Conservation (phyloP, 2,797 vertebrate genomes). For the Cyclura pinguis region DNA sequence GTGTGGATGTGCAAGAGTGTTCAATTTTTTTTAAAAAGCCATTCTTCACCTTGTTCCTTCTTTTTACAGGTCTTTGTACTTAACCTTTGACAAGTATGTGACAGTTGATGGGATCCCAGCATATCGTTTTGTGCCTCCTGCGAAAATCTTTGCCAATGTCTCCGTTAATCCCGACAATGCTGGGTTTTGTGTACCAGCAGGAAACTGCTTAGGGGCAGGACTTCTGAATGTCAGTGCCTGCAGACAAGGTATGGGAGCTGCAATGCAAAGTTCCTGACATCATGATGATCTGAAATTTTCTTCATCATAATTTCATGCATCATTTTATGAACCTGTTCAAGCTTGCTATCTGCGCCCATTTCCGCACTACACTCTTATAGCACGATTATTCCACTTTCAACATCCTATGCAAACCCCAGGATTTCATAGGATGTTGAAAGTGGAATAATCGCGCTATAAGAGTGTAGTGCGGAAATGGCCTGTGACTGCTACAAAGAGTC, state of each 20-base stretch:
- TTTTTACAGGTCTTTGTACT: slow-evolving; percentile 87
- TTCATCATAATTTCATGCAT: too few relatives aligned
- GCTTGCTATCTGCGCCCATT: too few relatives aligned
- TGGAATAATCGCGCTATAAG: too few relatives aligned
- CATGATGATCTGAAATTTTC: neutral
- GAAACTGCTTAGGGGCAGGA: slow-evolving; percentile 90
- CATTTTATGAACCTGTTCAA: neutral
- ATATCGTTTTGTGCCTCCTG: slow-evolving; percentile 88
- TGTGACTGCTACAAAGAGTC: neutral
- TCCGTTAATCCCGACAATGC: slow-evolving; percentile 88
- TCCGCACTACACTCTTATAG: too few relatives aligned
- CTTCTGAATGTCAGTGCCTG: slow-evolving; percentile 91
- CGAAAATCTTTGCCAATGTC: slow-evolving; percentile 86
- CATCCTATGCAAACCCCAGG: too few relatives aligned
- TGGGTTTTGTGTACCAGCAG: slow-evolving; percentile 91
- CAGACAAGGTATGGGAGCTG: slow-evolving; percentile 84
- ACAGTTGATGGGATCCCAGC: slow-evolving; percentile 84
- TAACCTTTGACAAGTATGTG: slow-evolving; percentile 85
- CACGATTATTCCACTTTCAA: too few relatives aligned
- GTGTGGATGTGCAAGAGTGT: neutral
- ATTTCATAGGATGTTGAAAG: too few relatives aligned
- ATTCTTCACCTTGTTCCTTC: neutral
- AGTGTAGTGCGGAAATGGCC: too few relatives aligned
- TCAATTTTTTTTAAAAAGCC: neutral
- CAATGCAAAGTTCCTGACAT: neutral